Conservation (phyloP, 2,888 invertebrate species). For the Mesoligia furuncula region DNA sequence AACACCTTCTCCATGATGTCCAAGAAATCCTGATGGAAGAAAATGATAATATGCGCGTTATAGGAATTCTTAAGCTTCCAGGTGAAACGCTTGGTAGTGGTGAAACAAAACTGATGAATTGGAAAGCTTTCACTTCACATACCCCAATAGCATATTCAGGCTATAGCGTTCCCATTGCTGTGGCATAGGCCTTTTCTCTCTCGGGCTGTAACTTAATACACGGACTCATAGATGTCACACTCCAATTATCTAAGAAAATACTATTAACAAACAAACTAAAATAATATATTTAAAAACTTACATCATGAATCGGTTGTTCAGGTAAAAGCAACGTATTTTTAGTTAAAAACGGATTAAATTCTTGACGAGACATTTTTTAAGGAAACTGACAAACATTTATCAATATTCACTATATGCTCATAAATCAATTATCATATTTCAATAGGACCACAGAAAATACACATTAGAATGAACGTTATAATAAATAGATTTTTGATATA, state of each 20-base stretch:
- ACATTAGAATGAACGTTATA: too few species aligned
- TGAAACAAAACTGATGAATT: too few species aligned
- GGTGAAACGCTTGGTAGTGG: background rate
- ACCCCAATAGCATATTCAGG: too few species aligned
- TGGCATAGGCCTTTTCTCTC: too few species aligned
- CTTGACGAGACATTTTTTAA: constrained; percentile 30
- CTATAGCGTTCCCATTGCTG: too few species aligned
- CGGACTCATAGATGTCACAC: too few species aligned
- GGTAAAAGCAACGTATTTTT: constrained; percentile 68
- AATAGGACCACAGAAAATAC: constrained; percentile 13
- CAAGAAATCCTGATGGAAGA: constrained; percentile 72
- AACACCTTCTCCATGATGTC: constrained; percentile 73
- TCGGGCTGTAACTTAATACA: too few species aligned
- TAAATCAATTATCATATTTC: constrained; percentile 18
- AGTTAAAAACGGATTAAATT: constrained; percentile 41
- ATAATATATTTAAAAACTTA: too few species aligned
- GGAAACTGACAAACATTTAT: background rate
- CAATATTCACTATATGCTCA: background rate
- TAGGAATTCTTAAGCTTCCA: background rate
- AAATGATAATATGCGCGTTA: background rate
- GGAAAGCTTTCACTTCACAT: too few species aligned
- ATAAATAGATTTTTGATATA: constrained; percentile 18
- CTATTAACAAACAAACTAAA: too few species aligned
- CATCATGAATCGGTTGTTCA: constrained; percentile 73
- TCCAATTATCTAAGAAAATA: too few species aligned